A percentile compares a stretch with the other conserved stretches of the same genome.
Conservation (phyloP, 2,113 vertebrate genomes). For the Embiotoca jacksoni region DNA sequence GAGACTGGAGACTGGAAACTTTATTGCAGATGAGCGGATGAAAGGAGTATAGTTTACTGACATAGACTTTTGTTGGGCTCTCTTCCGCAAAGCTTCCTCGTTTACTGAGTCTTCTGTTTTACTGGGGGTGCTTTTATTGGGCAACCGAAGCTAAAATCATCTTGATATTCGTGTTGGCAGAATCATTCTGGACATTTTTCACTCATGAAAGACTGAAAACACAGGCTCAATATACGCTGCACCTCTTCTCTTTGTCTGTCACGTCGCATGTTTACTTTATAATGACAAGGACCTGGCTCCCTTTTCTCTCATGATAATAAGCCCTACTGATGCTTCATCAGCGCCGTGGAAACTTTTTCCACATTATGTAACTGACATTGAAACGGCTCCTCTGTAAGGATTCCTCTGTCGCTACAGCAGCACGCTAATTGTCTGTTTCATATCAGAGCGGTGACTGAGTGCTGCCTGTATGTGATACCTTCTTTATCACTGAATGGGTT, state of each 20-base stretch:
- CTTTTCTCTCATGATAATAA: conserved; percentile 37
- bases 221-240: not conserved
- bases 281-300: conserved; percentile 42
- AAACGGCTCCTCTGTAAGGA: conserved; percentile 42
- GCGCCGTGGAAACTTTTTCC: conserved; percentile 48
- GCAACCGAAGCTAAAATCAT: conserved; percentile 23
- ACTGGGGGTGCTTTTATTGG: conserved; percentile 21
- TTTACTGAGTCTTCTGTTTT: conserved; percentile 36
- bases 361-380: conserved; percentile 60
- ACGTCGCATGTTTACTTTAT: conserved; percentile 45
- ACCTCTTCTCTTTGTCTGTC: conserved; percentile 11
- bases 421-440: conserved; percentile 59
- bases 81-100: conserved; percentile 38
- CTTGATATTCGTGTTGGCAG: not conserved
- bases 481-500: conserved; percentile 49
- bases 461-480: conserved; percentile 31
- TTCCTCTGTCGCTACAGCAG: conserved; percentile 51
- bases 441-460: conserved; percentile 40
- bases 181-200: conserved; percentile 1
- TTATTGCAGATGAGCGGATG: conserved; percentile 56
- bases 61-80: conserved; percentile 43
- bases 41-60: conserved; percentile 60
- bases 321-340: conserved; percentile 39
- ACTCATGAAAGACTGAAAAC: conserved; percentile 2
- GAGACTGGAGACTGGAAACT: conserved; percentile 53